phyloP scores from a whole-genome alignment of 2,888 invertebrate species.

The Drosophila lutescens region DNA sequence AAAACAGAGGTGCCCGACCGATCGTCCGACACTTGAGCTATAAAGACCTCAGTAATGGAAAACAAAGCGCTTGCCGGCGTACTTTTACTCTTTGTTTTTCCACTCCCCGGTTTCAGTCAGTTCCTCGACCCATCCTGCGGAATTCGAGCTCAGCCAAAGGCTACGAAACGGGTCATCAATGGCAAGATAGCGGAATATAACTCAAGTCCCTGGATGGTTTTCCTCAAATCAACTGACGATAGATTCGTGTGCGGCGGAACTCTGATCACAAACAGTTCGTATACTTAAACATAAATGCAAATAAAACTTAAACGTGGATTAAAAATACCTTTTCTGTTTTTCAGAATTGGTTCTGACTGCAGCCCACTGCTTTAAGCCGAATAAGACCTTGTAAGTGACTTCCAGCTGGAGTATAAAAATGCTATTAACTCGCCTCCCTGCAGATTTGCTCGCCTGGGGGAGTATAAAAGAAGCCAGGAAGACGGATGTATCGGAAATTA shows the following conservation, averaged over 20 bases:
- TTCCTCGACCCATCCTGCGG: constrained; percentile 7
- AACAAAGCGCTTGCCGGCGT: too few relatives aligned
- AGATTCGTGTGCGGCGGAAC: constrained; percentile 1
- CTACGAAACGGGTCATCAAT: not conserved
- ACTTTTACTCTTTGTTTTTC: not conserved
- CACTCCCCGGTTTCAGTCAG: not conserved
- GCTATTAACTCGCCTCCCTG: too few relatives aligned
- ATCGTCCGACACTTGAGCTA: not conserved
- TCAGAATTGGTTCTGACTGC: constrained; percentile 1
- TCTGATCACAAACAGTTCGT: constrained; percentile 2
- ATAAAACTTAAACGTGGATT: not conserved
- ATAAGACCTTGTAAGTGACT: not conserved
- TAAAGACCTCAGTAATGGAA: not conserved
- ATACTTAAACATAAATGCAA: too few relatives aligned
- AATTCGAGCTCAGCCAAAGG: not conserved
- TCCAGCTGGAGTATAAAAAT: not conserved
- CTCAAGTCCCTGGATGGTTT: constrained; percentile 12
- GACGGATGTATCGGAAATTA: not conserved
- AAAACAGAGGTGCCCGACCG: not conserved
- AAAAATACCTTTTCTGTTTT: not conserved
- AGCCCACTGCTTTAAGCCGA: not conserved
- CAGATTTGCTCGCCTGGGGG: constrained; percentile 9
- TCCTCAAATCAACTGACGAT: not conserved
- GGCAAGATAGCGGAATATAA: not conserved
- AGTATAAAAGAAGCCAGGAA: not conserved